Base-by-base conservation (phyloP, 2,888 invertebrate genomes). In the Diloba caeruleocephala region DNA sequence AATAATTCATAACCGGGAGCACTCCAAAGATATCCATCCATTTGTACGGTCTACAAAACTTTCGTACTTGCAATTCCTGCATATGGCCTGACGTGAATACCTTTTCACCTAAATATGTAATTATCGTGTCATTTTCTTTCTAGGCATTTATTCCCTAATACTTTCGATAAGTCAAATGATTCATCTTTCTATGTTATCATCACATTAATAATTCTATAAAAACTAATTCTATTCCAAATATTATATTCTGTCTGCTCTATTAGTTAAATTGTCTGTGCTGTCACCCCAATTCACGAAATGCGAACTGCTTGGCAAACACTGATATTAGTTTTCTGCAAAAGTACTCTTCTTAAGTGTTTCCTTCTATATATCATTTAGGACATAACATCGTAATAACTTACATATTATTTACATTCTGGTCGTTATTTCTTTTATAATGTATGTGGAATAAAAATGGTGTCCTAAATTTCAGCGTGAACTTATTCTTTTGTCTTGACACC, bases 271-370 rank as follows among this genome's bases (percentile, higher is more conserved):
- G 81, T 83, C 76, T 74, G 72, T 54, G 52, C 71, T 85, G 86
- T 88, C 90, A 88, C 85, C 89, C 90, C 87, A 88, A 88, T 90
- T 84, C 85, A 75, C 73, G 78, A 82, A 88, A 89, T 84, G 88
- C 83, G 87, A 84, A 82, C 87, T 87, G 88, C 82, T 90, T 90
- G 89, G 88, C 89, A 90, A 90, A 90, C 86, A 90, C 79, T 82
- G 90, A 89, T 90, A 90, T 90, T 89, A 89, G 88, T 88, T 90
- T 86, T 82, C 81, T 84, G 71, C 79, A 82, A 86, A 86, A 89
- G 82, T 87, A 89, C 86, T 90, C 74, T 74, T 71, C 83, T 79
- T 85, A 82, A 90, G 89, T 90, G 87, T 85, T 87, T 88, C 82
- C 79, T 76, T 83, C 82, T 85, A 88, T 87, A 88, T 89, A 83